Percentiles rank a stretch among this genome's conserved stretches.
phyloP scores from a whole-genome alignment of 2,888 invertebrate genomes.

The Caenorhabditis sp. region DNA sequence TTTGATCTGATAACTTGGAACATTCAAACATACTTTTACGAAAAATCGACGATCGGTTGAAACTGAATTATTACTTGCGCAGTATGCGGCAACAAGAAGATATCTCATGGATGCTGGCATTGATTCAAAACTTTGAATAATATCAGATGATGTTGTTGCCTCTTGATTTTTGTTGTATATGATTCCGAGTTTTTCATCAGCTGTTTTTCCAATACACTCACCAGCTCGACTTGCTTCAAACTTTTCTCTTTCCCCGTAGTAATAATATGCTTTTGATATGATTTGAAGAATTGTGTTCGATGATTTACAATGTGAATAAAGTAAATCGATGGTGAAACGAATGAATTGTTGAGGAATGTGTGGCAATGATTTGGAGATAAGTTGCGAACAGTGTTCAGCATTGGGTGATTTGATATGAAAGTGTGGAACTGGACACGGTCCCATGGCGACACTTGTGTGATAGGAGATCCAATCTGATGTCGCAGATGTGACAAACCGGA shows the following conservation, averaged over 20 bases:
- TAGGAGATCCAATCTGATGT: slow-evolving; percentile 24
- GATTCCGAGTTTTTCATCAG: slow-evolving; percentile 16
- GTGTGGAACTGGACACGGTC: slow-evolving; percentile 18
- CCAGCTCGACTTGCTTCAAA: slow-evolving; percentile 7
- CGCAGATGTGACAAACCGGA: slow-evolving; percentile 35
- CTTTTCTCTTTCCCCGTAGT: neutral
- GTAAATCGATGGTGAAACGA: slow-evolving; percentile 7
- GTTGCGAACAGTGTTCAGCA: neutral
- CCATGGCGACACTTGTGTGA: slow-evolving; percentile 12
- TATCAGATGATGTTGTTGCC: neutral
- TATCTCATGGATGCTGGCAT: slow-evolving; percentile 39
- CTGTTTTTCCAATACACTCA: slow-evolving; percentile 13
- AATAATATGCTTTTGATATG: neutral
- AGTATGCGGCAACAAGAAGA: slow-evolving; percentile 29
- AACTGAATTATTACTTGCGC: slow-evolving; percentile 36
- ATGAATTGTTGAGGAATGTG: slow-evolving; percentile 22
- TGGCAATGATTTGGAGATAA: slow-evolving; percentile 15
- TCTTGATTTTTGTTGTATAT: slow-evolving; percentile 6
- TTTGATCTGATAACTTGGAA: too few species aligned
- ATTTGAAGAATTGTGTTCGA: slow-evolving; percentile 30
- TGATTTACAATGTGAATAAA: slow-evolving; percentile 18
- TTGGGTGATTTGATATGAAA: slow-evolving; percentile 13
- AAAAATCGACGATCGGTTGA: slow-evolving; percentile 28
- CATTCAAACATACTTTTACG: slow-evolving; percentile 16
- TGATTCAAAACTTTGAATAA: slow-evolving; percentile 17